Evolutionary conservation across 2,888 invertebrate species (phyloP).

Genomic region (Tipula helvola): DNA sequence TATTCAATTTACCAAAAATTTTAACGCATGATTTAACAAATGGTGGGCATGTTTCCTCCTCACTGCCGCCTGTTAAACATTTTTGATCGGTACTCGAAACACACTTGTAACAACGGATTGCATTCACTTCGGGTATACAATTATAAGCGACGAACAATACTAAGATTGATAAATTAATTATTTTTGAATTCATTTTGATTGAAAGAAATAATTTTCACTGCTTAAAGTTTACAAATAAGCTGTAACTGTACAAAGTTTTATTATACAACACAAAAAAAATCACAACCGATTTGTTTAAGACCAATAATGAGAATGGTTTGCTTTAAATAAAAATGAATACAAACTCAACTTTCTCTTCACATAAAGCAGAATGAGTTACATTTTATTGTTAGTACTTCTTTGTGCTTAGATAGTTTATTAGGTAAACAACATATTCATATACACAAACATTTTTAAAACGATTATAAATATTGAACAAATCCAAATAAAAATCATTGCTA

Average conservation of each 20-base stretch:
- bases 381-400: no score
- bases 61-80: background rate
- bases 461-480: no score
- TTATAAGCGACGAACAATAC: background rate
- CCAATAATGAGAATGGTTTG: background rate
- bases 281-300: background rate
- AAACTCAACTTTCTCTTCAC: background rate
- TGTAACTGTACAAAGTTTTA: background rate
- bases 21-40: background rate
- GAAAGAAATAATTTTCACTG: background rate
- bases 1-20: background rate
- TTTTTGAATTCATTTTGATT: background rate
- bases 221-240: background rate
- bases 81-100: background rate
- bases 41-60: background rate
- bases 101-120: background rate
- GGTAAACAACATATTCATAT: no score
- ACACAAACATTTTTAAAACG: no score
- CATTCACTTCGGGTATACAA: background rate
- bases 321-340: background rate
- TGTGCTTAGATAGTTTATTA: no score
- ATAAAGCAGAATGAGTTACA: background rate
- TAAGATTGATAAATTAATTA: background rate
- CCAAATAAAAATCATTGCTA: no score
- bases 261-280: background rate